phyloP scores from a whole-genome alignment of 2,888 invertebrate species.

The Mimachlamys varia region DNA sequence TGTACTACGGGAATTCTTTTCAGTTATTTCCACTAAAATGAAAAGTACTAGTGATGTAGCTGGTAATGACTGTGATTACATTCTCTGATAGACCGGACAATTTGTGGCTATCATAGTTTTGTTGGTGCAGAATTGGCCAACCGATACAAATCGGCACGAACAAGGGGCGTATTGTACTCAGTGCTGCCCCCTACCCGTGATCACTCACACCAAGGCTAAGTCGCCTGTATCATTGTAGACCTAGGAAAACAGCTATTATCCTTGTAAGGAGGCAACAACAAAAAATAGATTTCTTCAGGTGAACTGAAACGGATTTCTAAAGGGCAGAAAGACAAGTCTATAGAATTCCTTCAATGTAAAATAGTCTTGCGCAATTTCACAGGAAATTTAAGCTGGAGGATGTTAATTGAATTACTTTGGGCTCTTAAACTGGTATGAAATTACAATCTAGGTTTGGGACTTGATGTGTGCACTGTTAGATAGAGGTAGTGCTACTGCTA shows the following conservation, averaged over 20 bases:
- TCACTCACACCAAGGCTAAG: background rate
- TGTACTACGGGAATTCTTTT: background rate
- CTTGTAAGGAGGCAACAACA: background rate
- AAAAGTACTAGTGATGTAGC: background rate
- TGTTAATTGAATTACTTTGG: constrained; percentile 34
- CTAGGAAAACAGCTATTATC: background rate
- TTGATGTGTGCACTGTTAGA: background rate
- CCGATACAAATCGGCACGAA: constrained; percentile 23
- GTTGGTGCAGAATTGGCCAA: constrained; percentile 20
- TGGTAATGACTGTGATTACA: background rate
- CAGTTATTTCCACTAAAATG: background rate
- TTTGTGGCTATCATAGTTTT: constrained; percentile 3
- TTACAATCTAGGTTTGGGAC: background rate
- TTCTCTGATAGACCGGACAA: constrained; percentile 21
- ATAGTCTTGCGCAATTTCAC: constrained; percentile 7
- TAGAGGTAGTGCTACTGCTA: background rate
- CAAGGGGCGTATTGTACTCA: constrained; percentile 29
- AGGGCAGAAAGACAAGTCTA: constrained; percentile 11
- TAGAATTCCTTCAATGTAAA: constrained; percentile 8
- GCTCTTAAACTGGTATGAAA: background rate
- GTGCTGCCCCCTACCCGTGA: constrained; percentile 6
- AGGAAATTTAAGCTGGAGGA: constrained; percentile 8
- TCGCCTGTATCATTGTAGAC: constrained; percentile 1
- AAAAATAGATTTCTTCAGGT: constrained; percentile 10
- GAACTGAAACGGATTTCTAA: constrained; percentile 4